These are phyloP conservation scores for Phrynocephalus guinanensis DNA, from an alignment of 2,797 vertebrate species.

Conservation along the genomic window DNA sequence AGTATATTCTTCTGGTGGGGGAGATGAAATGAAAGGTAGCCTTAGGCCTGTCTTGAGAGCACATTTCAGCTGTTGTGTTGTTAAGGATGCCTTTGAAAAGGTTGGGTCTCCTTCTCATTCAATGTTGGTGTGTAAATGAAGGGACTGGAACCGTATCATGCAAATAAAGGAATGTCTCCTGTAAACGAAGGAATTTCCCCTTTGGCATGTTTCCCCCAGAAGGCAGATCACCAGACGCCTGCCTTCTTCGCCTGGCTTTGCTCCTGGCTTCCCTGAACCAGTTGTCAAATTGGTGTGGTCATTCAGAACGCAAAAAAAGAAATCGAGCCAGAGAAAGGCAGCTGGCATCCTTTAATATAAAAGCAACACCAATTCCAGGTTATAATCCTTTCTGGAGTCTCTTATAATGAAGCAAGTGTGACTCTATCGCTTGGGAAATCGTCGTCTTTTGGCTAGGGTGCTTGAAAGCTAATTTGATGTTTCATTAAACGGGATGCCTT, in stretches of 20 bases:
- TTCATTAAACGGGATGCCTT: constrained; percentile 3
- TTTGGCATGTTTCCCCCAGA: not conserved
- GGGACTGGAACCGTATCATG: too few relatives aligned
- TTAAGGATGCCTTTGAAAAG: not conserved
- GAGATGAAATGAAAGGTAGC: not conserved
- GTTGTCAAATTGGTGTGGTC: not conserved
- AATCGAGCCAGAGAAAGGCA: not conserved
- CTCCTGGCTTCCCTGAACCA: not conserved
- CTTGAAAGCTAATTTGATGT: constrained; percentile 8
- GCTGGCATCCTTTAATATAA: not conserved
- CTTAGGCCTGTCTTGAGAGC: not conserved
- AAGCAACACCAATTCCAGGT: not conserved
- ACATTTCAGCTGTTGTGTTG: not conserved
- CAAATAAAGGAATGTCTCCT: too few relatives aligned
- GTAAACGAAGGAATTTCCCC: too few relatives aligned
- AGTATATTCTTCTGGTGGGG: too few relatives aligned
- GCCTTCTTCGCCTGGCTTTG: not conserved
- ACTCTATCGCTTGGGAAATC: too few relatives aligned
- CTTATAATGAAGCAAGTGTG: not conserved
- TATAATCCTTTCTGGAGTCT: too few relatives aligned
- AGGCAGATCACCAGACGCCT: not conserved
- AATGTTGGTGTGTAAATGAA: too few relatives aligned
- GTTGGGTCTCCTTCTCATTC: too few relatives aligned
- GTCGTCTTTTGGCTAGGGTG: not conserved
- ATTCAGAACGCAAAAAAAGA: not conserved